These are phyloP conservation scores for Agonum fuliginosum DNA, from an alignment of 2,888 invertebrate genomes.

Conservation along the genomic window DNA sequence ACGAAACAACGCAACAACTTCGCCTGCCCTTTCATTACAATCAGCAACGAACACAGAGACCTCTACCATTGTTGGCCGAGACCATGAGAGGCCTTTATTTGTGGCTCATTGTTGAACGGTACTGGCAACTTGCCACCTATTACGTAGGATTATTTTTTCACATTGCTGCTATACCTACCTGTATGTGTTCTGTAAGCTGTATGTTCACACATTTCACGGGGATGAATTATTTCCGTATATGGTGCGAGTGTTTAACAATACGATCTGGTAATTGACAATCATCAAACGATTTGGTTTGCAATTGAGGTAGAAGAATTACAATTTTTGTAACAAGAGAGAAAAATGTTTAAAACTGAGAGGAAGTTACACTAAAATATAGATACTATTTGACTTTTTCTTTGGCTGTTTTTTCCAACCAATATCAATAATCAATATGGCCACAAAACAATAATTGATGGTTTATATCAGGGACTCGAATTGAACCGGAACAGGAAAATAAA, in stretches of 20 bases:
- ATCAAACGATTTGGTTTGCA: no score
- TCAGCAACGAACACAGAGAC: conserved; percentile 9
- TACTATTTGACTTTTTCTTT: no score
- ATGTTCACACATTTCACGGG: neutral
- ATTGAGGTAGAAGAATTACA: no score
- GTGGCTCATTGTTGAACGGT: conserved; percentile 39
- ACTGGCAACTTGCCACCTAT: conserved; percentile 48
- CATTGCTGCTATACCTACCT: neutral
- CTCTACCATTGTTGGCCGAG: conserved; percentile 20
- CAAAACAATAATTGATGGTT: no score
- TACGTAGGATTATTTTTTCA: conserved; percentile 42
- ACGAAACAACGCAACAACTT: conserved; percentile 45
- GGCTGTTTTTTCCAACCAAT: no score
- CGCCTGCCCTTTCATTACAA: conserved; percentile 44
- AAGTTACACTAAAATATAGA: no score
- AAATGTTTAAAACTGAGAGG: no score
- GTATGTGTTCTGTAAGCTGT: conserved; percentile 15
- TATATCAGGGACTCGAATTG: no score
- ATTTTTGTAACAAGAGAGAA: no score
- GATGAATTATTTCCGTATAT: neutral
- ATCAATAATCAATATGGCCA: no score
- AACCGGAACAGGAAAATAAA: no score
- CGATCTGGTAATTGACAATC: no score
- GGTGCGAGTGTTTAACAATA: neutral
- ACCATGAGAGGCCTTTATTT: conserved; percentile 41